Percentiles rank a stretch among this genome's conserved stretches.
Conservation (phyloP, 2,113 vertebrate genomes). For the Ciconia stormi region DNA sequence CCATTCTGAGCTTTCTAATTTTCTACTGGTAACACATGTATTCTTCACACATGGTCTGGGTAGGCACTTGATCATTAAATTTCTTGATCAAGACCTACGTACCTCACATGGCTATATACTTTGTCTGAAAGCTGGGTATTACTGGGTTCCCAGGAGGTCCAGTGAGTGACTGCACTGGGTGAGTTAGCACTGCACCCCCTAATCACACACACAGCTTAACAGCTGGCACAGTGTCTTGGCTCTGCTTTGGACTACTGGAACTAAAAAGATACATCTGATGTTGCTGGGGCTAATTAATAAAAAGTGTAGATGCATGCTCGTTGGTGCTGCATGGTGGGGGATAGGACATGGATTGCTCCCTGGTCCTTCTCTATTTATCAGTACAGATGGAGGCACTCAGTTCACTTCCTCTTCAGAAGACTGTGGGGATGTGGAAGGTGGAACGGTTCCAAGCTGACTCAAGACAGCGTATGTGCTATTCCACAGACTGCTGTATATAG, state of each 20-base stretch:
- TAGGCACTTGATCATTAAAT: not conserved
- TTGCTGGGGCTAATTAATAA: not conserved
- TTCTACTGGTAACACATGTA: fast-evolving
- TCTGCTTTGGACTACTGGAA: not conserved
- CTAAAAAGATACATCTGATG: not conserved
- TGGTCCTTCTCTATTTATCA: not conserved
- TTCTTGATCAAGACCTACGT: not conserved
- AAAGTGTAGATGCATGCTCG: not conserved
- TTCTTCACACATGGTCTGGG: not conserved
- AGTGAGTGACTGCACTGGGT: not conserved
- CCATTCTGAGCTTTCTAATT: not conserved
- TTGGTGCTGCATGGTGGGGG: not conserved
- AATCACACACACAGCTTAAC: not conserved
- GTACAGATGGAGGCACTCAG: not conserved
- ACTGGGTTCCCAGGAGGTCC: not conserved
- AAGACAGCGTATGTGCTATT: not conserved
- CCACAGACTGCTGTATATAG: not conserved
- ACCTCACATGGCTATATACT: not conserved
- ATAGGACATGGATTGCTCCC: not conserved
- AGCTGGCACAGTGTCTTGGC: not conserved
- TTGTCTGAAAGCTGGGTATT: not conserved
- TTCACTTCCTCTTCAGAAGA: not conserved
- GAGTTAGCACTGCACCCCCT: not conserved
- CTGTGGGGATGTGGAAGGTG: not conserved
- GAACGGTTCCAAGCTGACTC: not conserved